phyloP scores from a whole-genome alignment of 2,113 vertebrate species.

The Megaleporinus macrocephalus region DNA sequence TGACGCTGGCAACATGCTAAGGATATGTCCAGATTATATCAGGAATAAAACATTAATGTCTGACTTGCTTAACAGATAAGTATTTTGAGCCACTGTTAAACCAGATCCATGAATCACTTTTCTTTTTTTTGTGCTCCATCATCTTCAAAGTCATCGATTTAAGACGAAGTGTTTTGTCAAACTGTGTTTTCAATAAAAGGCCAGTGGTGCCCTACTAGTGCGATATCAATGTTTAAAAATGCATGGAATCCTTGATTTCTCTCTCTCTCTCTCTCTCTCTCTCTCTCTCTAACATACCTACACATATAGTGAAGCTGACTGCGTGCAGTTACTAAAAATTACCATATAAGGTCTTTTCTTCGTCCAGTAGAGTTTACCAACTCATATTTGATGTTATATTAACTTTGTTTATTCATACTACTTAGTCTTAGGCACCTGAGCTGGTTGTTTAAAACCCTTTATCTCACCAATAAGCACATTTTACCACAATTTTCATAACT shows the following conservation, averaged over 20 bases:
- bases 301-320: neutral
- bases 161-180: conserved; percentile 16
- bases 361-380: neutral
- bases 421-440: too few relatives aligned
- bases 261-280: neutral
- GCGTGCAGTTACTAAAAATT: neutral
- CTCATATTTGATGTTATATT: too few relatives aligned
- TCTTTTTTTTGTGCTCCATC: neutral
- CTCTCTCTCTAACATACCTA: neutral
- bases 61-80: neutral
- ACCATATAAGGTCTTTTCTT: neutral
- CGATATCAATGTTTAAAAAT: conserved; percentile 29
- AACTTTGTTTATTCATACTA: too few relatives aligned
- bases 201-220: neutral
- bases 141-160: conserved; percentile 21
- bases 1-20: neutral
- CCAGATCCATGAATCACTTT: neutral
- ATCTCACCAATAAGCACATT: too few relatives aligned
- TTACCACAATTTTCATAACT: too few relatives aligned
- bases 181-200: conserved; percentile 10
- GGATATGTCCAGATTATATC: neutral
- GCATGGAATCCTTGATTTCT: neutral
- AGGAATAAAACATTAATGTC: conserved; percentile 9
- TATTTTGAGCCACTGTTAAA: neutral
- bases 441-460: too few relatives aligned